Evolutionary conservation across 1,140 invertebrate species (phyloP).

Genomic region (Laupala kohalensis): DNA sequence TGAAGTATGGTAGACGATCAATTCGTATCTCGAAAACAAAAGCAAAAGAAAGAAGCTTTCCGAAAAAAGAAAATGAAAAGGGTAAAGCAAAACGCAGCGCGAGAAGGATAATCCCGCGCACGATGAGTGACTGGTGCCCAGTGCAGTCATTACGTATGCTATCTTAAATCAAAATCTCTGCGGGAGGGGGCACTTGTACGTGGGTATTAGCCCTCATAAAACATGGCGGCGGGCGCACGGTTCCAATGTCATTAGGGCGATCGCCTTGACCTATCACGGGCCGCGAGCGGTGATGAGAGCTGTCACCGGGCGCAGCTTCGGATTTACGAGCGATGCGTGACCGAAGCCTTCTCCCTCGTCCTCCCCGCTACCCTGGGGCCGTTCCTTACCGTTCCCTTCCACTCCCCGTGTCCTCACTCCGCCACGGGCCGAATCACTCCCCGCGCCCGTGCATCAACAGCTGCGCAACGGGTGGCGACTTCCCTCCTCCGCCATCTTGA

Average conservation of each 20-base stretch:
- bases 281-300: background rate
- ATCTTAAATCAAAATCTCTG: background rate
- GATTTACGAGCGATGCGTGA: slow-evolving; percentile 6
- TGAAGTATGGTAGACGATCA: background rate
- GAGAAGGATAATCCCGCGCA: background rate
- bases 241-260: slow-evolving; percentile 1
- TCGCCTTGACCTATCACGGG: slow-evolving; percentile 10
- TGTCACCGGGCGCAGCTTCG: slow-evolving; percentile 1
- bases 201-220: background rate
- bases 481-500: too few relatives aligned
- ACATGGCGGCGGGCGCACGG: background rate
- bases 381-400: background rate
- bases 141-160: background rate
- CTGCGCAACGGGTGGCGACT: too few relatives aligned
- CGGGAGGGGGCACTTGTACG: background rate
- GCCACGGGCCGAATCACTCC: background rate
- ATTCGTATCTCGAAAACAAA: background rate
- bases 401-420: background rate
- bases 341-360: background rate
- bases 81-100: background rate
- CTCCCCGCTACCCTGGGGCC: background rate
- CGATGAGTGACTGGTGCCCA: background rate
- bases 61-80: background rate
- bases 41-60: background rate
- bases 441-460: too few relatives aligned